Evolutionary conservation across 2,113 vertebrate species (phyloP).

Genomic region (Bos taurus): DNA sequence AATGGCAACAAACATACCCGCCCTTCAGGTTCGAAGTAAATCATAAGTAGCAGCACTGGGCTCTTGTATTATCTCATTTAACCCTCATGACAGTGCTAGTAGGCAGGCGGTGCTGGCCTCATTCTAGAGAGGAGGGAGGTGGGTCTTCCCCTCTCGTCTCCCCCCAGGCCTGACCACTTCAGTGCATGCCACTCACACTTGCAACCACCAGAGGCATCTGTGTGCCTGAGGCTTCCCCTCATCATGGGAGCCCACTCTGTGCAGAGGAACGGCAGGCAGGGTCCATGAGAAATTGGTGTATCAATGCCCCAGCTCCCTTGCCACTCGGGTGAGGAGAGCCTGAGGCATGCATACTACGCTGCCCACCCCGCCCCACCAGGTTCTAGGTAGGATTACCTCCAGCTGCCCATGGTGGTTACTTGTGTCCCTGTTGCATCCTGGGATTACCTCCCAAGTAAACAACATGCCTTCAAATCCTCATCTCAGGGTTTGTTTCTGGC

Average conservation of each 20-base stretch:
- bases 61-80: background rate
- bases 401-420: too few relatives aligned
- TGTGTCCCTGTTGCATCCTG: background rate
- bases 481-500: background rate
- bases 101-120: too few relatives aligned
- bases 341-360: fast-evolving
- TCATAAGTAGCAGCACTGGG: background rate
- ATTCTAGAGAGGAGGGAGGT: background rate
- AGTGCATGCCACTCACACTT: fast-evolving
- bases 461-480: background rate
- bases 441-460: background rate
- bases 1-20: background rate
- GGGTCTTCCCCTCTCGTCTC: background rate
- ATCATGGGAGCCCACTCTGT: background rate
- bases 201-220: too few relatives aligned
- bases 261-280: background rate
- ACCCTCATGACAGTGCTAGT: fast-evolving
- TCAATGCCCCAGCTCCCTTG: too few relatives aligned
- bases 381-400: fast-evolving
- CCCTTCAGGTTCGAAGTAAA: background rate
- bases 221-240: background rate
- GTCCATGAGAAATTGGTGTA: too few relatives aligned
- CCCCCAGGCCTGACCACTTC: background rate
- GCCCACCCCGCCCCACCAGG: background rate
- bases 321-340: background rate